phyloP scores from a whole-genome alignment of 35 echinoderm and acorn worm species.

The Heliocidaris erythrogramma region DNA sequence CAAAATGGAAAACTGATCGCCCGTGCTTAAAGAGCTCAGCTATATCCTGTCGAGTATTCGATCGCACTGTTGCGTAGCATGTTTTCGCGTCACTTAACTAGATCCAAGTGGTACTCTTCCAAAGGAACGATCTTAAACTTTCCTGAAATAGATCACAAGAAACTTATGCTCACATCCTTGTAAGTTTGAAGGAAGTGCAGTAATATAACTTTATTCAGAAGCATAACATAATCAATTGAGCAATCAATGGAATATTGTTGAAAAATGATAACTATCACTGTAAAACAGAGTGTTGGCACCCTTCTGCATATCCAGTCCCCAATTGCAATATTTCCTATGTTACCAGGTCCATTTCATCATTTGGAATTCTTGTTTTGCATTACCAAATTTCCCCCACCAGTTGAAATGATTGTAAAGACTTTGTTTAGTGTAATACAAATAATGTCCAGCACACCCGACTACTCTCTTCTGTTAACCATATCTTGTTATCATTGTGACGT shows the following conservation, averaged over 20 bases:
- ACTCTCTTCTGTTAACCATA: not conserved
- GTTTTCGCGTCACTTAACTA: not conserved
- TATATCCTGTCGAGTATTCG: slow-evolving; percentile 46
- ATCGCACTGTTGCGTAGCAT: slow-evolving; percentile 34
- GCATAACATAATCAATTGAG: not conserved
- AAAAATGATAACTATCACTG: too few relatives aligned
- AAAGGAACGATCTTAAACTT: not conserved
- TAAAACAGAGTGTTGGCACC: not conserved
- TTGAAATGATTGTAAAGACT: too few relatives aligned
- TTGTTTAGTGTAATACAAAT: too few relatives aligned
- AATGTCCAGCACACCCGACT: too few relatives aligned
- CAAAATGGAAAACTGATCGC: slow-evolving; percentile 36
- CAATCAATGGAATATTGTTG: not conserved
- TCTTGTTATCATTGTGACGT: not conserved
- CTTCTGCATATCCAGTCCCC: not conserved
- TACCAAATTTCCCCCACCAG: too few relatives aligned
- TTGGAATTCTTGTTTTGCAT: too few relatives aligned
- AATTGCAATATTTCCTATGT: not conserved
- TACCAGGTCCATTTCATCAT: too few relatives aligned
- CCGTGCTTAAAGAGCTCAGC: slow-evolving; percentile 44
- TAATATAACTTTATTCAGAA: not conserved
- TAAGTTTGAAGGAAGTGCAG: not conserved
- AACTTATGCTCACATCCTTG: too few relatives aligned
- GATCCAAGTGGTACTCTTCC: not conserved
- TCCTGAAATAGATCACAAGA: too few relatives aligned